Conservation (phyloP, 2,797 vertebrate species). For the Hylomyscus alleni region DNA sequence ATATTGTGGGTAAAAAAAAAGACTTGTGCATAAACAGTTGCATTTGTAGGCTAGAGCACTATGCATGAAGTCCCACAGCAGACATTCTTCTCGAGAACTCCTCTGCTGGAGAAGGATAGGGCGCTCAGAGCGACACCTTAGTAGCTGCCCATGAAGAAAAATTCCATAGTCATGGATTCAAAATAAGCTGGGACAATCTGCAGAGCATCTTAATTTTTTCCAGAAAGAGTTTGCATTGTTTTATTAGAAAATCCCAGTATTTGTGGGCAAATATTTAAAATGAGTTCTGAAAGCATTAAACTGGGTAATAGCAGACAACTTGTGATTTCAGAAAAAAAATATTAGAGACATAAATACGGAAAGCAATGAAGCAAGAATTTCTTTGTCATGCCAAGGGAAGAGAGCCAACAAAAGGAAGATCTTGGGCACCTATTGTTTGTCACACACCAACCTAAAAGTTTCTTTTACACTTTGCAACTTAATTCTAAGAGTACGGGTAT, state of each 20-base stretch:
- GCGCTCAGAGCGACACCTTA: background rate
- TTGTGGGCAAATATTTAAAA: slow-evolving; percentile 48
- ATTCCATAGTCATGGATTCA: no score
- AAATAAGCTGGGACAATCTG: background rate
- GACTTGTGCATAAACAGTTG: background rate
- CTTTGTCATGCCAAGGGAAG: background rate
- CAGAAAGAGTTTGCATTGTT: background rate
- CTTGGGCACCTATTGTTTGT: background rate
- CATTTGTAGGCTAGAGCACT: no score
- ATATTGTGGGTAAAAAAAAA: background rate
- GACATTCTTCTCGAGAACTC: background rate
- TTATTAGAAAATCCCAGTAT: background rate
- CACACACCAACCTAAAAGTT: background rate
- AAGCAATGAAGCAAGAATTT: background rate
- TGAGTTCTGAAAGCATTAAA: background rate
- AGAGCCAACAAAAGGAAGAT: background rate
- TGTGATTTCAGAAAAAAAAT: background rate
- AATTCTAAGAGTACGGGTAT: background rate
- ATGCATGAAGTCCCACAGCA: background rate
- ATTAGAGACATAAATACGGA: background rate
- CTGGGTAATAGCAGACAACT: background rate
- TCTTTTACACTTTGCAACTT: background rate
- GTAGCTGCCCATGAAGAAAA: background rate
- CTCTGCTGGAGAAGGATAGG: background rate
- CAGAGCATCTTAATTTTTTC: background rate